Conservation (phyloP, 2,113 vertebrate species). For the Lucifuga dentata region DNA sequence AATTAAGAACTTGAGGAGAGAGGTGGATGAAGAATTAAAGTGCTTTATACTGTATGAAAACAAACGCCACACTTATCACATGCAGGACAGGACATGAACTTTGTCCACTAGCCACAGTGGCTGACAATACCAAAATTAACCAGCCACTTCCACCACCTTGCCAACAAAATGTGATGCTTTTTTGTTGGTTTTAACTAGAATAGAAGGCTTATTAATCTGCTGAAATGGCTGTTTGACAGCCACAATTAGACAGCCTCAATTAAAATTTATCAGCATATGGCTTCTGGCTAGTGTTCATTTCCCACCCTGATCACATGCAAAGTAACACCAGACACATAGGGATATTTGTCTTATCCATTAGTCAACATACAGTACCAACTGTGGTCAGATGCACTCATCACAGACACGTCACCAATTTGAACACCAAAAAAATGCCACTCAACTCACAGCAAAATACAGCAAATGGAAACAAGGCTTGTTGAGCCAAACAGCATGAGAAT, state of each 20-base stretch:
- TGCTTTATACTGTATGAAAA: slow-evolving; percentile 78
- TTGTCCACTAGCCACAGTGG: slow-evolving; percentile 27
- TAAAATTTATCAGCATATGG: neutral
- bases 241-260: slow-evolving; percentile 14
- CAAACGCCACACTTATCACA: slow-evolving; percentile 72
- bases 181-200: too few relatives aligned
- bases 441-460: slow-evolving; percentile 72
- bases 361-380: slow-evolving; percentile 56
- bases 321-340: slow-evolving; percentile 64
- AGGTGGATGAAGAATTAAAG: slow-evolving; percentile 79
- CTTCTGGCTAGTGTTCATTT: slow-evolving; percentile 52
- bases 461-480: slow-evolving; percentile 33
- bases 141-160: neutral
- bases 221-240: neutral
- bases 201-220: slow-evolving; percentile 4
- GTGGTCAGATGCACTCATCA: slow-evolving; percentile 41
- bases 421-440: slow-evolving; percentile 56
- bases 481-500: slow-evolving; percentile 54
- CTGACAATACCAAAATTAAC: slow-evolving; percentile 1
- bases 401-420: slow-evolving; percentile 52
- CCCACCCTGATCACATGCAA: slow-evolving; percentile 69
- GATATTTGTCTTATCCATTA: slow-evolving; percentile 38
- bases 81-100: slow-evolving; percentile 67
- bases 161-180: neutral
- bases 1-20: slow-evolving; percentile 59